A percentile compares a stretch with the other conserved stretches of the same genome.
These are phyloP conservation scores for Argentina silus DNA, from an alignment of 2,797 vertebrate species.

Conservation along the genomic window DNA sequence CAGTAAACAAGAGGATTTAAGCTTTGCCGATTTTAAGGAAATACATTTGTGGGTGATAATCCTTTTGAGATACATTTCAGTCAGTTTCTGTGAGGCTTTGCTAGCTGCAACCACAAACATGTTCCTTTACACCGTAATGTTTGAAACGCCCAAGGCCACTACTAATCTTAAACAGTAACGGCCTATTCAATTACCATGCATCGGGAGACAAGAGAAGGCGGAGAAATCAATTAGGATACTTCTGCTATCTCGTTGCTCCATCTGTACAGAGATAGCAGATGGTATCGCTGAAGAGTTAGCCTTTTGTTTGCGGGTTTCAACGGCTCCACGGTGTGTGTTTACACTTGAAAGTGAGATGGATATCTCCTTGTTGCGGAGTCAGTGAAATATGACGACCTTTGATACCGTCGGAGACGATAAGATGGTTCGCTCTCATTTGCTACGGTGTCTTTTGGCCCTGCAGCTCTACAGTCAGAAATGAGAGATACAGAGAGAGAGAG, in stretches of 20 bases:
- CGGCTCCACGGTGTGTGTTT: conserved; percentile 16
- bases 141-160: conserved; percentile 16
- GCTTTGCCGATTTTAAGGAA: background rate
- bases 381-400: conserved; percentile 1
- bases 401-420: conserved; percentile 12
- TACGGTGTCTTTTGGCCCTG: background rate
- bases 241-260: conserved; percentile 22
- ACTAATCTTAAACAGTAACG: conserved; percentile 24
- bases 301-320: conserved; percentile 7
- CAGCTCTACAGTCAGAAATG: background rate
- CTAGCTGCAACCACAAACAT: background rate
- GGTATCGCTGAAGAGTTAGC: conserved; percentile 11
- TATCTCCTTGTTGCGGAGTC: conserved; percentile 12
- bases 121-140: background rate
- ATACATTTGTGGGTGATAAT: background rate
- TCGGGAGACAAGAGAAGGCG: conserved; percentile 16
- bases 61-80: background rate
- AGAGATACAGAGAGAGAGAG: background rate
- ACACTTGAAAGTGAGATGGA: conserved; percentile 18
- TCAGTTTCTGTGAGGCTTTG: background rate
- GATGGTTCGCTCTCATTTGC: background rate
- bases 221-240: conserved; percentile 29
- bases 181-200: conserved; percentile 27
- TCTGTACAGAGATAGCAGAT: conserved; percentile 20
- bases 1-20: background rate